Evolutionary conservation across 2,113 vertebrate species (phyloP).

Genomic region (Antennarius striatus): DNA sequence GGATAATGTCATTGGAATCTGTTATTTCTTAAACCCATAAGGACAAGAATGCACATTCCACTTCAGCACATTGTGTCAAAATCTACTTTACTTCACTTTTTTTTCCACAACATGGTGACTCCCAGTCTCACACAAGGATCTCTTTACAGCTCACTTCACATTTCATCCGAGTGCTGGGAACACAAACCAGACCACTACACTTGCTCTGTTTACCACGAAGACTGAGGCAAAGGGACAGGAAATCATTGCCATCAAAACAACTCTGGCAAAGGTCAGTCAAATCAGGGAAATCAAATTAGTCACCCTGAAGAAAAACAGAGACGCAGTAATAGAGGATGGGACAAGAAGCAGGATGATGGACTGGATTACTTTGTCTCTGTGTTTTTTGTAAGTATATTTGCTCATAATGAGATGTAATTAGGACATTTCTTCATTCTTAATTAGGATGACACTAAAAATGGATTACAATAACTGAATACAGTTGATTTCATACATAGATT

Average conservation of each 20-base stretch:
- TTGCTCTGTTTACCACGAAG: conserved; percentile 74
- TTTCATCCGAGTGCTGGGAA: conserved; percentile 72
- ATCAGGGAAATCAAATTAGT: conserved; percentile 90
- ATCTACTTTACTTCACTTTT: no score
- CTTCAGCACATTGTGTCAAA: no score
- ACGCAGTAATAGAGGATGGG: conserved; percentile 18
- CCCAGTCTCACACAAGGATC: conserved; percentile 49
- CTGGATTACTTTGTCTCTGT: conserved; percentile 11
- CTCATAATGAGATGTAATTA: conserved; percentile 44
- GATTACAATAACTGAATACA: conserved; percentile 39
- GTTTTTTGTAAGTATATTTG: conserved; percentile 21
- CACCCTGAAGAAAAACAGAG: conserved; percentile 82
- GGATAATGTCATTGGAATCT: no score
- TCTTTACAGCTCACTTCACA: conserved; percentile 76
- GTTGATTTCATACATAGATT: conserved; percentile 14
- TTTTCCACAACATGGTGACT: conserved; percentile 10
- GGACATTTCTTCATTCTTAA: conserved; percentile 25
- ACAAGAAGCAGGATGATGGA: background rate
- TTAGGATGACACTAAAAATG: conserved; percentile 45
- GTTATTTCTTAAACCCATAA: no score
- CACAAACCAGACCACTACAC: conserved; percentile 73
- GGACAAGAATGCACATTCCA: no score
- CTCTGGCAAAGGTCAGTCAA: conserved; percentile 90
- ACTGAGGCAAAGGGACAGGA: conserved; percentile 89
- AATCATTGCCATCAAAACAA: conserved; percentile 92